phyloP scores from a whole-genome alignment of 2,888 invertebrate species.

The Himalopsyche kuldschensis region DNA sequence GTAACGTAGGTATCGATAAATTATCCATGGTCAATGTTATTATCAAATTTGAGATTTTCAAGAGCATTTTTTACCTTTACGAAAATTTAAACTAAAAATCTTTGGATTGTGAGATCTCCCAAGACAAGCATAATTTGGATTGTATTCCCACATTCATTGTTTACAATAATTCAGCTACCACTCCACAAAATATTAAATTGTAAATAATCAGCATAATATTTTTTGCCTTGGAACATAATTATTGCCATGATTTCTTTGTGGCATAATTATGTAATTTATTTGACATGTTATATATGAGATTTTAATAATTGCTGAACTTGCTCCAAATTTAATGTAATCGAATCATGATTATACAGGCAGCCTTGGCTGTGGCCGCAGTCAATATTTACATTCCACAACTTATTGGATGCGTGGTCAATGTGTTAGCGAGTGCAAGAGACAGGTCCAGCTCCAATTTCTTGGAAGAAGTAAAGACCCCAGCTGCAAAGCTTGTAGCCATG shows the following conservation, averaged over 20 bases:
- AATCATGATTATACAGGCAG: conserved; percentile 64
- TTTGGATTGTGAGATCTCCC: too few species aligned
- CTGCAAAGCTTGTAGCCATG: conserved; percentile 66
- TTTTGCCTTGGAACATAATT: too few species aligned
- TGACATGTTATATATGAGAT: too few species aligned
- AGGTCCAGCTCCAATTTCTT: conserved; percentile 56
- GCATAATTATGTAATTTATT: too few species aligned
- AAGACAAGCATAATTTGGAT: too few species aligned
- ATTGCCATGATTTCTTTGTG: too few species aligned
- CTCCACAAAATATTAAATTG: too few species aligned
- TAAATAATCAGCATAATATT: too few species aligned
- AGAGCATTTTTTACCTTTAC: too few species aligned
- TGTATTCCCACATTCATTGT: neutral
- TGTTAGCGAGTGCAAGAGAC: conserved; percentile 50
- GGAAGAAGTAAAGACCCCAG: conserved; percentile 67
- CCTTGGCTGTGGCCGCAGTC: conserved; percentile 80
- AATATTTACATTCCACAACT: conserved; percentile 88
- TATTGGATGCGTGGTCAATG: conserved; percentile 82
- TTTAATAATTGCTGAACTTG: neutral
- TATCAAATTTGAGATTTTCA: neutral
- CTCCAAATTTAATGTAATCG: neutral
- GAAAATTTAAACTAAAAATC: too few species aligned
- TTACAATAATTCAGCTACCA: too few species aligned
- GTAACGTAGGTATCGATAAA: neutral
- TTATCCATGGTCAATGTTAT: too few species aligned